Evolutionary conservation across 1,140 invertebrate species (phyloP), one percentile per base, ranked within the genome.

Genomic region (Geopemphigus sp.): DNA sequence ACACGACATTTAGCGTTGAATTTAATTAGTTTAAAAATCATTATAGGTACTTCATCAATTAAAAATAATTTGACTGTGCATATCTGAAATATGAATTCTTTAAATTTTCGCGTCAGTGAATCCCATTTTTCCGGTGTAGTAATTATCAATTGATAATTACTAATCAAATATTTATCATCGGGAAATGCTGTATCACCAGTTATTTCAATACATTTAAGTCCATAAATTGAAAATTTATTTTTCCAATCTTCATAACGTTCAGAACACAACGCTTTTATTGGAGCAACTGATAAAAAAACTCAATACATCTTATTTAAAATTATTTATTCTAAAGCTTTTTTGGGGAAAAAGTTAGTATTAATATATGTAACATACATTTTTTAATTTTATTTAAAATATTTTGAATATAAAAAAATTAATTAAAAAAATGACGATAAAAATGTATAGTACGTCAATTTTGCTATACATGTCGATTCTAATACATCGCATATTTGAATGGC

Each of bases 71-170:
- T 89, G 45, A 78, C 24, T 14, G 94, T 87, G 1, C 88, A 84
- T 82, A 89, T 86, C 29, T 93, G 88, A 81, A 85, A 87, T 82
- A 92, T 88, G 82, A 91, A 90, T 47, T 26, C 14, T 82, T 87
- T 89, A 91, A 91, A 93, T 82, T 88, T 88, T 81, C 93, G 87
- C 0, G 92, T 94, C 61, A 94, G 83, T 80, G 90, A 90, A 84
- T 95, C 93, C 92, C 92, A 94, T 86, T 94, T 94, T 85, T 94
- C 93, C 12, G 93, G 93, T 6, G 93, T 95, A 17, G 93, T 93
- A 81, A 94, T 88, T 82, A 95, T 91, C 53, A 95, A 83, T 81
- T 89, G 85, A 32, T 85, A 84, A 59, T 86, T 64, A 32, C 86
- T 82, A 5, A 88, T 81, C 22, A 84, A 82, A 82, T 54, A 26